Conservation (phyloP, 2,888 invertebrate genomes). For the Spialia ferax region DNA sequence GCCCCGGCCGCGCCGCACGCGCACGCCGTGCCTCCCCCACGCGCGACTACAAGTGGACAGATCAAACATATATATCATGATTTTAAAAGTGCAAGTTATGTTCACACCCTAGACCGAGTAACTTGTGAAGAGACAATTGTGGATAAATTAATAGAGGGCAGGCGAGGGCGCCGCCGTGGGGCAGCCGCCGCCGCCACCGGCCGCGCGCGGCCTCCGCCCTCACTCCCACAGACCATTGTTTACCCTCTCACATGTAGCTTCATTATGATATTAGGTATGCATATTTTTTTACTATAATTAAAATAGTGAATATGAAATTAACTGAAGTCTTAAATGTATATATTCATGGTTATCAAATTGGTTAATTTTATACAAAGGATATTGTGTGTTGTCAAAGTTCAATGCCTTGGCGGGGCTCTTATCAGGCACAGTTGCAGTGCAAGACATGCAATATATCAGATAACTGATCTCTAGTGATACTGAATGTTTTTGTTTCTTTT, state of each 20-base stretch:
- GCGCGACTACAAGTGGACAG: slow-evolving; percentile 67
- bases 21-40: slow-evolving; percentile 68
- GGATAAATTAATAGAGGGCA: slow-evolving; percentile 75
- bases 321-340: slow-evolving; percentile 82
- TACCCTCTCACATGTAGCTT: slow-evolving; percentile 83
- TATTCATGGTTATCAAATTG: slow-evolving; percentile 82
- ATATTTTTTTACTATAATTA: slow-evolving; percentile 85
- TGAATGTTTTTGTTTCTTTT: slow-evolving; percentile 65
- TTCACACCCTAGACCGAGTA: slow-evolving; percentile 82
- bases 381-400: slow-evolving; percentile 77
- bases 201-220: slow-evolving; percentile 65
- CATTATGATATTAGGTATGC: slow-evolving; percentile 85
- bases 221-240: slow-evolving; percentile 72
- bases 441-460: slow-evolving; percentile 66
- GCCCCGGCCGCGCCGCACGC: slow-evolving; percentile 53
- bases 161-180: slow-evolving; percentile 51
- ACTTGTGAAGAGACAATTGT: slow-evolving; percentile 86
- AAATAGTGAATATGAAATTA: slow-evolving; percentile 74
- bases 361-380: slow-evolving; percentile 84
- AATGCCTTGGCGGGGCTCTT: slow-evolving; percentile 69
- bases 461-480: slow-evolving; percentile 77
- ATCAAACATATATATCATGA: slow-evolving; percentile 80
- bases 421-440: slow-evolving; percentile 60
- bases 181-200: slow-evolving; percentile 59
- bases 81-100: slow-evolving; percentile 86